These are phyloP conservation scores for Patella ulyssiponensis DNA, from an alignment of 2,888 invertebrate genomes.

Conservation along the genomic window DNA sequence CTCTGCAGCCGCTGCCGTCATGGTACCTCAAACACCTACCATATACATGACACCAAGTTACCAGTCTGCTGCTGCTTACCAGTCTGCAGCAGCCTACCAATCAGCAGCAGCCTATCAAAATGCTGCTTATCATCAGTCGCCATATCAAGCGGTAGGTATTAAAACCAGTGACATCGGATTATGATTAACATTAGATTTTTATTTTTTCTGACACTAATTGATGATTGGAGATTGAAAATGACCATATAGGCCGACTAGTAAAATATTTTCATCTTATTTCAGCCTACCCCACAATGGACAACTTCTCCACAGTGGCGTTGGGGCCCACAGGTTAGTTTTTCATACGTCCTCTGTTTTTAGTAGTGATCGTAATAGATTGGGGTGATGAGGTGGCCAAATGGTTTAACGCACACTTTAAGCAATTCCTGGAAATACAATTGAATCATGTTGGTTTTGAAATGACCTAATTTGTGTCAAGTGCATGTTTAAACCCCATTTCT, in stretches of 20 bases:
- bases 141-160: no score
- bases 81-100: constrained; percentile 40
- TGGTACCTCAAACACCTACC: constrained; percentile 62
- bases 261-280: constrained; percentile 23
- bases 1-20: constrained; percentile 54
- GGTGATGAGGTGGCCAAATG: no score
- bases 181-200: no score
- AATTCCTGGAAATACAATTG: no score
- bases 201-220: no score
- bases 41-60: constrained; percentile 62
- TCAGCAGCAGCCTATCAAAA: not conserved
- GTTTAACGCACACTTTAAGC: no score
- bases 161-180: no score
- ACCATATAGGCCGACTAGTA: not conserved
- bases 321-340: constrained; percentile 54
- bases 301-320: constrained; percentile 57
- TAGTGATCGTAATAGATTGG: no score
- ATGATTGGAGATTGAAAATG: not conserved
- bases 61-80: constrained; percentile 48
- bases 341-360: no score
- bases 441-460: no score
- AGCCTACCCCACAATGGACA: constrained; percentile 62
- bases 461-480: no score
- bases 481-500: no score
- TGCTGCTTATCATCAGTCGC: not conserved